Evolutionary conservation across 2,888 invertebrate genomes (phyloP), one percentile per base, ranked within the genome.

Genomic region (Drosophila borealis): DNA sequence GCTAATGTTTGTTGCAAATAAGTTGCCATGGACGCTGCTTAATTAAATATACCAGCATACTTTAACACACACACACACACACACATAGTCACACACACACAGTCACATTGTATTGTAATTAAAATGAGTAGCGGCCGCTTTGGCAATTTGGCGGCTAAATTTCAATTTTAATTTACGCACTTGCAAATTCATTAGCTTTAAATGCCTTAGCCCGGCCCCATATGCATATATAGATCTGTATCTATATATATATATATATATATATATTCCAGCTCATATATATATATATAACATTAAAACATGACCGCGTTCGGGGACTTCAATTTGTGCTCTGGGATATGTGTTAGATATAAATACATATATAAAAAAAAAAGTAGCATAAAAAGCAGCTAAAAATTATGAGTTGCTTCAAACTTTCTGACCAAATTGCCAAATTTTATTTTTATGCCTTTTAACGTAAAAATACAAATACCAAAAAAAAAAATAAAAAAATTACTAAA

Each of bases 1-100:
- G 68, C 81, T 84, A 85, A 85, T 85, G 81, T 87, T 70, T 71
- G 66, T 69, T 69, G 69, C 74, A 74, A 73, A 73, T 74, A 74
- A 68, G 69, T 62, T 69, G 49, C 80, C 74, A 76, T 63, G 66
- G 46, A 69, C 67, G 64, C 48, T 14, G 61, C 67, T 82, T 88
- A 88, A 82, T 82, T 82, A 82, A 82, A 82, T 84, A 76, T 49
- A 73, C 78, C 51, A 44, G 48, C 49, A 65, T 41, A 68, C 50
- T 72, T 72, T 51, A 39, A 57, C 44, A 48, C 44, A 33, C 13
- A 50, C 13, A 60, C 13, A 59, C 36, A 14, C 10, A 45, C 34
- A 50, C 21, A 44, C 6, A 34, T 13, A 21, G 9, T 39, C 10
- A 33, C 13, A 34, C 25, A 48, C 25, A 33, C n/a, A 8, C 19